Base-by-base conservation (phyloP, 1,140 invertebrate species). In the Varroa destructor region DNA sequence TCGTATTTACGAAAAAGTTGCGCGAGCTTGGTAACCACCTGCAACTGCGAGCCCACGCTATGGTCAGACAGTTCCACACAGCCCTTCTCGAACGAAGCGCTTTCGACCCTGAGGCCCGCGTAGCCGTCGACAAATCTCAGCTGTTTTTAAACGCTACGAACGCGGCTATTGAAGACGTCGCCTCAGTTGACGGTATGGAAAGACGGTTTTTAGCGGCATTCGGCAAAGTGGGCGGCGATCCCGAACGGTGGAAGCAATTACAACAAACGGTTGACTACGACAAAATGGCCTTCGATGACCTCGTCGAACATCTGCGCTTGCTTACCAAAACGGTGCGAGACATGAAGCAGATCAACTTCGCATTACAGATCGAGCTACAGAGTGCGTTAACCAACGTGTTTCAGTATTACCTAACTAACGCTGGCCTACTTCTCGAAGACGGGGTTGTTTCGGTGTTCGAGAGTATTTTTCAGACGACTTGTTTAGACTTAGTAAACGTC, bases 181-280 rank as follows among this genome's bases (percentile, higher is more conserved):
- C 40, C 61, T 43, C 61, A 40, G 12, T 67, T 37, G 61, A 67
- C 3, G 10, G 61, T 2, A 67, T 67, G 61, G 12, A 67, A 37
- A 2, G 14, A 5, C 61, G 61, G 5, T 67, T 67, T 8, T 37
- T 67, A 1, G 61, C 40, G 37, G 46, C 46, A 51, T 67, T 67
- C 36, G 61, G 40, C 10, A 12, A 25, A 12, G 61, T 67, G 14
- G 61, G 61, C 61, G 61, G 61, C 37, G 61, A 67, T 67, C 61
- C 37, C 40, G 14, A 12, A 1, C 10, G 61, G 1, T 67, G 61
- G 61, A 40, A 40, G 46, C 12, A 37, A 67, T 43, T 67, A 3
- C 61, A 67, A 40, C 61, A 67, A 8, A 67, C 61, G 1, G 61
- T 46, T 46, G 61, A 67, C 61, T 67, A 67, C 37, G 61, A 67